Evolutionary conservation across 1,140 invertebrate species (phyloP).

Genomic region (Lucilia cuprina): DNA sequence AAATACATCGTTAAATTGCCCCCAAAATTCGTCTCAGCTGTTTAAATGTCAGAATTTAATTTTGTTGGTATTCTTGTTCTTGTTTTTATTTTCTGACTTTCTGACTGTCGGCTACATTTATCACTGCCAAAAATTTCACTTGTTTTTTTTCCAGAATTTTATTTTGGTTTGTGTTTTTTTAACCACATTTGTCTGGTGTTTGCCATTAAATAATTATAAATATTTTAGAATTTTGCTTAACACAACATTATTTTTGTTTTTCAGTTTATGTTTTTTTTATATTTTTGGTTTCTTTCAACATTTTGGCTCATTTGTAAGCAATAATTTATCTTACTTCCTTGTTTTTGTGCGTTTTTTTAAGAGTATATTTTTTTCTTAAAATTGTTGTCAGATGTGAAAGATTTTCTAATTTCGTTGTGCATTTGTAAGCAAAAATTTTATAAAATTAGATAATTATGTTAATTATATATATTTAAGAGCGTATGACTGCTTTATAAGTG

Average conservation of each 20-base stretch:
- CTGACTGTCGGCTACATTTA: not conserved
- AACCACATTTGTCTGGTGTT: too few relatives aligned
- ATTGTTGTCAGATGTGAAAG: not conserved
- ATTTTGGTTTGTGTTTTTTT: not conserved
- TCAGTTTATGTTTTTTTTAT: too few relatives aligned
- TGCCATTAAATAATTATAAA: not conserved
- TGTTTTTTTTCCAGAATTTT: not conserved
- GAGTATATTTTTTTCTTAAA: too few relatives aligned
- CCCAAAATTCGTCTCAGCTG: not conserved
- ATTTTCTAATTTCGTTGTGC: not conserved
- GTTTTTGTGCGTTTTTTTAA: too few relatives aligned
- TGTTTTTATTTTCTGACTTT: not conserved
- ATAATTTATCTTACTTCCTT: too few relatives aligned
- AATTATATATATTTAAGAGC: not conserved
- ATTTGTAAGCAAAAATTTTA: not conserved
- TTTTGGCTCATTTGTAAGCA: too few relatives aligned
- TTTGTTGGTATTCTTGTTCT: too few relatives aligned
- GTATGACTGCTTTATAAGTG: not conserved
- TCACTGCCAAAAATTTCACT: not conserved
- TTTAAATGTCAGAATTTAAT: not conserved
- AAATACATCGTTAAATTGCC: too few relatives aligned
- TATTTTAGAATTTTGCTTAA: too few relatives aligned
- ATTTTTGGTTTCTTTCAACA: too few relatives aligned
- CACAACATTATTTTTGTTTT: too few relatives aligned
- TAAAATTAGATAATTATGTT: not conserved